A percentile compares a stretch with the other conserved stretches of the same genome.
Evolutionary conservation across 35 echinoderm and acorn worm species (phyloP).

Genomic region (Holothuria glaberrima): DNA sequence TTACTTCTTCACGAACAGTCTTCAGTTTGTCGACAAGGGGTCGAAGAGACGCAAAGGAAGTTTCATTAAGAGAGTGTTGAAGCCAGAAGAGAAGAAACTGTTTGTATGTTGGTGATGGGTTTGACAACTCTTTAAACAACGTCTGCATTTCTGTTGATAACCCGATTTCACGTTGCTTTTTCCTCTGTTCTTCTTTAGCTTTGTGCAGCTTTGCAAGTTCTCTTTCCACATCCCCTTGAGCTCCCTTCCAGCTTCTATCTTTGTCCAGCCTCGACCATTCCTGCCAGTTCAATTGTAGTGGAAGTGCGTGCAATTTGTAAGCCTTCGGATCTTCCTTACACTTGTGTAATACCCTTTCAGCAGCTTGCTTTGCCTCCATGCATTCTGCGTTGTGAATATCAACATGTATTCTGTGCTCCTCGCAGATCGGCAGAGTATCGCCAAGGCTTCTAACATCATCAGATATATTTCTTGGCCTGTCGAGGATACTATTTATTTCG

Average conservation of each 20-base stretch:
- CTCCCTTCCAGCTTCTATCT: conserved; percentile 51
- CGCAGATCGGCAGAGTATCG: neutral
- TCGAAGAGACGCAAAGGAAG: neutral
- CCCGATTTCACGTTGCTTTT: conserved; percentile 5
- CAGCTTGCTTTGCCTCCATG: neutral
- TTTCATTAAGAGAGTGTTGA: conserved; percentile 38
- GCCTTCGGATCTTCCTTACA: conserved; percentile 4
- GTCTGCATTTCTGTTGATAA: conserved; percentile 16
- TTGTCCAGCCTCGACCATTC: conserved; percentile 33
- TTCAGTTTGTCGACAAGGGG: conserved; percentile 24
- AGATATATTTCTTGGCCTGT: neutral
- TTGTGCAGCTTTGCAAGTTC: neutral
- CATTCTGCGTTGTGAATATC: neutral
- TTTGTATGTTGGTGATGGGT: neutral
- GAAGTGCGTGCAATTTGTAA: neutral
- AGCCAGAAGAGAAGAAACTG: conserved; percentile 30
- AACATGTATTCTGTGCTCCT: neutral
- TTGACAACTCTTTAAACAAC: neutral
- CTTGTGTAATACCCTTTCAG: neutral
- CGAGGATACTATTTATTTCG: neutral
- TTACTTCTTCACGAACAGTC: neutral
- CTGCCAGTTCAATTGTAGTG: neutral
- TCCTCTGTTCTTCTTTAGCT: conserved; percentile 2
- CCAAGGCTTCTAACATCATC: neutral
- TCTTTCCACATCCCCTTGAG: conserved; percentile 32